phyloP scores from a whole-genome alignment of 2,888 invertebrate genomes.

The Tetragonula carbonaria region DNA sequence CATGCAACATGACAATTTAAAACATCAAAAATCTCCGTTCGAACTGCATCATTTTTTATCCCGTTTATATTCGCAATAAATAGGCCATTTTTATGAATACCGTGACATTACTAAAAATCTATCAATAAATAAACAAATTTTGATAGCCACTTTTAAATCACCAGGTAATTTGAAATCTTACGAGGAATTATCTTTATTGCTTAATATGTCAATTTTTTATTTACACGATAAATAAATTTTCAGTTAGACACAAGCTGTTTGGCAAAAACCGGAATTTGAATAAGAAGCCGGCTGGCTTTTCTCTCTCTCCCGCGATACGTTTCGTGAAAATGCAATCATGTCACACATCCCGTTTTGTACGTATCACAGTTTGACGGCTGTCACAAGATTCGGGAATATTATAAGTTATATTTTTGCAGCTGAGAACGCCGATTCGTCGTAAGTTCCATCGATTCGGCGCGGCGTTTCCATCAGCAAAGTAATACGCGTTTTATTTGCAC shows the following conservation, averaged over 20 bases:
- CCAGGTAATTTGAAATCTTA: not conserved
- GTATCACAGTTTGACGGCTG: constrained; percentile 62
- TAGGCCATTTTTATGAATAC: no score
- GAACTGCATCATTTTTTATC: not conserved
- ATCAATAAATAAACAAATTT: not conserved
- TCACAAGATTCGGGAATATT: constrained; percentile 53
- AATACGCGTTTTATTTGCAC: constrained; percentile 34
- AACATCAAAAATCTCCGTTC: not conserved
- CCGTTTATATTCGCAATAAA: no score
- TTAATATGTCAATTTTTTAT: not conserved
- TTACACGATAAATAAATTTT: not conserved
- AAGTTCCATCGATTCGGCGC: constrained; percentile 29
- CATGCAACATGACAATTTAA: not conserved
- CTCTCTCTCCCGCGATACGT: constrained; percentile 18
- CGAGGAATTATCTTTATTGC: not conserved
- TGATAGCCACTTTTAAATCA: not conserved
- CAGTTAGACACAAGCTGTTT: not conserved
- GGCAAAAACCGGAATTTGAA: not conserved
- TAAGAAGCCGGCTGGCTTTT: constrained; percentile 25
- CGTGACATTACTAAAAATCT: not conserved
- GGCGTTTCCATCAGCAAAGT: constrained; percentile 24
- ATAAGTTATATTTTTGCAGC: constrained; percentile 55
- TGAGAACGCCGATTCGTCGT: constrained; percentile 36
- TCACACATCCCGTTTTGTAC: constrained; percentile 53
- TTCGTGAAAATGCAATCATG: constrained; percentile 67